These are phyloP conservation scores for Astropecten irregularis DNA, from an alignment of 53 echinoderm and acorn worm species.

Conservation along the genomic window DNA sequence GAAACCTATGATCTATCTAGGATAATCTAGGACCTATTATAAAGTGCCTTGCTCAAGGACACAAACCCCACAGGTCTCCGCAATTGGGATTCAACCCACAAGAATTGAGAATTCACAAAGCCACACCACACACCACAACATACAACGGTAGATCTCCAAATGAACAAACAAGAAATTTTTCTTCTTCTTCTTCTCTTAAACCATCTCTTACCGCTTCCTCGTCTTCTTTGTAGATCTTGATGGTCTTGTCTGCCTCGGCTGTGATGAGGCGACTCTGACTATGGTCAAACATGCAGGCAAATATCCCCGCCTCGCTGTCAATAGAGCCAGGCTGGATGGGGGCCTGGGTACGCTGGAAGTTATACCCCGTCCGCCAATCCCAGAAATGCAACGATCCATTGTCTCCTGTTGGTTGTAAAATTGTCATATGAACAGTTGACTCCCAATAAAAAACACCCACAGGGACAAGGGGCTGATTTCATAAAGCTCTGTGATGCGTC, in stretches of 20 bases:
- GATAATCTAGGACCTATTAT: background rate
- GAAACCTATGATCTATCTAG: background rate
- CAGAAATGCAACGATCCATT: slow-evolving; percentile 97
- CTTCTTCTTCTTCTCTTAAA: no score
- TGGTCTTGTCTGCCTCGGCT: slow-evolving; percentile 96
- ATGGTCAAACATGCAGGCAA: slow-evolving; percentile 89
- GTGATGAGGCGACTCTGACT: slow-evolving; percentile 94
- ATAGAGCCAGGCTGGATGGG: slow-evolving; percentile 91
- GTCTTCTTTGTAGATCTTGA: slow-evolving; percentile 98
- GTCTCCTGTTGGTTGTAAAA: slow-evolving; percentile 69
- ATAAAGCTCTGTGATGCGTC: no score
- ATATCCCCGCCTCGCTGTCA: slow-evolving; percentile 94
- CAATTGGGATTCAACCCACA: no score
- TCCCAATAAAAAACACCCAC: no score
- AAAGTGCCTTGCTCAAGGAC: no score
- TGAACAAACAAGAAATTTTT: background rate
- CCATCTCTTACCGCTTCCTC: slow-evolving; percentile 96
- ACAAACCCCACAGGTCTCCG: no score
- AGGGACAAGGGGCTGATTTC: no score
- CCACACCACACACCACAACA: no score
- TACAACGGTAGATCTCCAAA: no score
- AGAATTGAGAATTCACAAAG: no score
- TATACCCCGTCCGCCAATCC: slow-evolving; percentile 97
- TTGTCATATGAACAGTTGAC: background rate
- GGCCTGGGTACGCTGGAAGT: slow-evolving; percentile 95